phyloP scores from a whole-genome alignment of 1,140 invertebrate species.

The Drosophila kanapiae region DNA sequence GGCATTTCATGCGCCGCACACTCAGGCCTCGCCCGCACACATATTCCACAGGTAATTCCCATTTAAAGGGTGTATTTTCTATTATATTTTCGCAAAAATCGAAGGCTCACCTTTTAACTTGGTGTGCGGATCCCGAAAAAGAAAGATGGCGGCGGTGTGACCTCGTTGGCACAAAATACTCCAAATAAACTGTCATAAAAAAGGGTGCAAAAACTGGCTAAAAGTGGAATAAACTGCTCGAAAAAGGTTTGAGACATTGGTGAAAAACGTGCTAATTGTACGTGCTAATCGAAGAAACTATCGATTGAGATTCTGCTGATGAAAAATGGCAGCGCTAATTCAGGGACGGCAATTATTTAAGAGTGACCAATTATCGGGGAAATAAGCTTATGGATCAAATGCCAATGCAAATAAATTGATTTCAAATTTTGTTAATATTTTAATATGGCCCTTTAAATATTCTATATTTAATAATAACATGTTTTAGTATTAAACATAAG shows the following conservation, averaged over 20 bases:
- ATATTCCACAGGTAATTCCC: slow-evolving; percentile 15
- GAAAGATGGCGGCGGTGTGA: slow-evolving; percentile 67
- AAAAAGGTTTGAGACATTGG: not conserved
- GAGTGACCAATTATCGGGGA: too few relatives aligned
- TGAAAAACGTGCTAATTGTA: not conserved
- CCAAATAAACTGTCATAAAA: not conserved
- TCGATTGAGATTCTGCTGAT: not conserved
- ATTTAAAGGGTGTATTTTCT: slow-evolving; percentile 31
- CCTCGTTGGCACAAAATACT: not conserved
- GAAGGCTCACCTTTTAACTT: slow-evolving; percentile 79
- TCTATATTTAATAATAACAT: too few relatives aligned
- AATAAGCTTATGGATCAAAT: too few relatives aligned
- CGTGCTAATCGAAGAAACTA: not conserved
- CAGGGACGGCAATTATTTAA: too few relatives aligned
- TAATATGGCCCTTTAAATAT: too few relatives aligned
- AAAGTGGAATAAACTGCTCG: not conserved
- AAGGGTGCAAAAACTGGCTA: not conserved
- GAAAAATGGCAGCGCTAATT: not conserved
- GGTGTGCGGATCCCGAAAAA: slow-evolving; percentile 82
- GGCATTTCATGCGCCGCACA: slow-evolving; percentile 32
- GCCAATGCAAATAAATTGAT: too few relatives aligned
- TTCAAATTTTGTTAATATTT: too few relatives aligned
- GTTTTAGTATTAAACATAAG: too few relatives aligned
- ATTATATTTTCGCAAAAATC: slow-evolving; percentile 53
- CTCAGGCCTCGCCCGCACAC: slow-evolving; percentile 3